Conservation (phyloP, 2,797 vertebrate species). For the Argentina silus region DNA sequence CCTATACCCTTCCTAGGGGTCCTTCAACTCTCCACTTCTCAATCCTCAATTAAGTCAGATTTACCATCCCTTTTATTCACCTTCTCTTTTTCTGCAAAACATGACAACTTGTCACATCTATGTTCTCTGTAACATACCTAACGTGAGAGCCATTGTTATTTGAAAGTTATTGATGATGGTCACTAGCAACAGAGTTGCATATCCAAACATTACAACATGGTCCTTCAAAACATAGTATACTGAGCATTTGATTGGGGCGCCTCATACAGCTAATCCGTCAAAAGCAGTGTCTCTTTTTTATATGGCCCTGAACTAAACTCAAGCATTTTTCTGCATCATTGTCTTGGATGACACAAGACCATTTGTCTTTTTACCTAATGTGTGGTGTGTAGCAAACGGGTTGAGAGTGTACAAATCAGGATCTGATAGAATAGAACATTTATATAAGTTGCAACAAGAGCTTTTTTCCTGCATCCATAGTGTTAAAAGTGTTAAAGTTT, state of each 20-base stretch:
- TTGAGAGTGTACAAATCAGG: not conserved
- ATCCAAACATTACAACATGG: slow-evolving; percentile 16
- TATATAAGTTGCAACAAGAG: not conserved
- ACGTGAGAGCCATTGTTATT: not conserved
- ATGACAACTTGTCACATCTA: not conserved
- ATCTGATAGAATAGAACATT: not conserved
- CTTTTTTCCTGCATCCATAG: not conserved
- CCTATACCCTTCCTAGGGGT: not conserved
- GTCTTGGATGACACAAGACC: not conserved
- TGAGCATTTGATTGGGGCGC: slow-evolving; percentile 11
- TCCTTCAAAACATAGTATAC: slow-evolving; percentile 1
- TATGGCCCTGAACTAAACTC: slow-evolving; percentile 9
- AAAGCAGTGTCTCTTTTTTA: not conserved
- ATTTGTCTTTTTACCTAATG: not conserved
- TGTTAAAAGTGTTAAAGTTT: not conserved
- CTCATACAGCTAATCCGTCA: not conserved
- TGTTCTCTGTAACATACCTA: not conserved
- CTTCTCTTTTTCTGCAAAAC: slow-evolving; percentile 9
- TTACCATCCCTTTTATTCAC: not conserved
- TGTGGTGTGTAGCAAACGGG: not conserved
- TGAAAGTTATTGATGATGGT: not conserved
- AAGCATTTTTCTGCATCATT: slow-evolving; percentile 5
- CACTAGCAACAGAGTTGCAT: not conserved
- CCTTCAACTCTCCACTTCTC: not conserved
- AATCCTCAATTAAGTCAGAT: not conserved